Evolutionary conservation across 2,888 invertebrate species (phyloP).

Genomic region (Perizoma flavofasciatum): DNA sequence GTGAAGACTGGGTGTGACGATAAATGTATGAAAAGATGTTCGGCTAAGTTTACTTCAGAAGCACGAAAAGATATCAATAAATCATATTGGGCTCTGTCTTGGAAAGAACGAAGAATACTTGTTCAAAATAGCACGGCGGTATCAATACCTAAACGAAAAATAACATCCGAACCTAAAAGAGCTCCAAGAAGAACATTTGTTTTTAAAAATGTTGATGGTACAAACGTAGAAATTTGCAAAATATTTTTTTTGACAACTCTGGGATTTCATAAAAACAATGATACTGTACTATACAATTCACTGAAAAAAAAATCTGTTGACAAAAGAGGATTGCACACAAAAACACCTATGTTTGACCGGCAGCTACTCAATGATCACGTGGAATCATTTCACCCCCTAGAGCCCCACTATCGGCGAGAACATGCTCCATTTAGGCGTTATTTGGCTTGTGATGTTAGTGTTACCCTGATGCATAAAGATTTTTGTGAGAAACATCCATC

Average conservation of each 20-base stretch:
- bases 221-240: not conserved
- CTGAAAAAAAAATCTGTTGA: not conserved
- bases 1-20: no score
- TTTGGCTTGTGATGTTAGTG: not conserved
- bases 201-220: not conserved
- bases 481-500: not conserved
- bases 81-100: no score
- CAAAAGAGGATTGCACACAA: no score
- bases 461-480: not conserved
- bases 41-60: no score
- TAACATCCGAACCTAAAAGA: not conserved
- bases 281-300: not conserved
- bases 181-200: not conserved
- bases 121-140: not conserved
- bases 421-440: slow-evolving; percentile 2
- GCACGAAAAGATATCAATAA: no score
- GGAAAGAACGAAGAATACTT: not conserved
- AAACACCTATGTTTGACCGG: not conserved
- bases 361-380: not conserved
- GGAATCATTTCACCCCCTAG: not conserved
- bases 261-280: slow-evolving; percentile 1
- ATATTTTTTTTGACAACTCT: slow-evolving; percentile 2
- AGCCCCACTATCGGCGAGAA: slow-evolving; percentile 1
- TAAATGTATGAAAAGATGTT: no score
- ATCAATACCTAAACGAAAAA: not conserved